phyloP scores from a whole-genome alignment of 2,797 vertebrate genomes.

The Mus minutoides region DNA sequence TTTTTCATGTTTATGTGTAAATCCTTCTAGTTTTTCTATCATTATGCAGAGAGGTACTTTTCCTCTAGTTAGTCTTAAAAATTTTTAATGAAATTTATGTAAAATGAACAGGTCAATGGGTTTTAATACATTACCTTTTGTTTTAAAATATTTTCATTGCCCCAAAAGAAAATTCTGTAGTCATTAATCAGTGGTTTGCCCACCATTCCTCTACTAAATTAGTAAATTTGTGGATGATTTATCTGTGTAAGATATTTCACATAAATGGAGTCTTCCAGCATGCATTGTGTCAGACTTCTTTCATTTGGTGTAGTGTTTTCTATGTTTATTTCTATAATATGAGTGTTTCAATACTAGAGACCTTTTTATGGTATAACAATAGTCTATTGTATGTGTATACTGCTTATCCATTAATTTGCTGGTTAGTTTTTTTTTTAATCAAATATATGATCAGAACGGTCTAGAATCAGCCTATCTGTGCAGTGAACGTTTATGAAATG shows the following conservation, averaged over 20 bases:
- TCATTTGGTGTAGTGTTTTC: slow-evolving; percentile 4
- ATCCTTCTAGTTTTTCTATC: not conserved
- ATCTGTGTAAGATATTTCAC: not conserved
- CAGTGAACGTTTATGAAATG: not conserved
- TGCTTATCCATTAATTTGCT: not conserved
- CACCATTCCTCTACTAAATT: not conserved
- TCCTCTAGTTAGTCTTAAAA: not conserved
- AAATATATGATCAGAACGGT: not conserved
- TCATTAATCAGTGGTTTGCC: not conserved
- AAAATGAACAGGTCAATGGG: not conserved
- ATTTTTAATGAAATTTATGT: not conserved
- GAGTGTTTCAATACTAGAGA: not conserved
- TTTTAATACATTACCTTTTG: not conserved
- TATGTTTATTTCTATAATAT: not conserved
- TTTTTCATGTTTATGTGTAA: not conserved
- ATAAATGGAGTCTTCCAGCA: not conserved
- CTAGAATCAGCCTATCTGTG: not conserved
- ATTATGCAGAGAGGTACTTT: not conserved
- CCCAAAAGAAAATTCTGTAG: not conserved
- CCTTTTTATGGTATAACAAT: not conserved
- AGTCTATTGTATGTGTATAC: not conserved
- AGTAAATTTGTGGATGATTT: not conserved
- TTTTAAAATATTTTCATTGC: slow-evolving; percentile 2
- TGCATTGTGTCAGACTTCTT: not conserved
- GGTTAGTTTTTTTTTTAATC: slow-evolving; percentile 21